Conservation (phyloP, 2,113 vertebrate species). For the Crocuta crocuta region DNA sequence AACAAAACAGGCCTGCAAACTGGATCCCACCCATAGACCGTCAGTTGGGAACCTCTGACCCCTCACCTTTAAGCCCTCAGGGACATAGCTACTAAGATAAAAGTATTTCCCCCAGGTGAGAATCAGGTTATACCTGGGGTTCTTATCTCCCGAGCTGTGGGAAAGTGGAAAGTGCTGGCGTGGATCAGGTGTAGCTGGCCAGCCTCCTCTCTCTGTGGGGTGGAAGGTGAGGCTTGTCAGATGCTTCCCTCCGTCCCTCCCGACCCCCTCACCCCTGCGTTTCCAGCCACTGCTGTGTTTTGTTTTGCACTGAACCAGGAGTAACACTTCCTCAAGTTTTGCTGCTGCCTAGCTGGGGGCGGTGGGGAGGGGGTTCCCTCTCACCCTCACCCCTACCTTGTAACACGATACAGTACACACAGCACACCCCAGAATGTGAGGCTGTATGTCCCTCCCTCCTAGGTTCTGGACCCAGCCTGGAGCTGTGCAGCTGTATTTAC, state of each 20-base stretch:
- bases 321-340: neutral
- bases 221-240: neutral
- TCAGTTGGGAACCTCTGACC: neutral
- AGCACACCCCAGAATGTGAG: neutral
- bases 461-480: neutral
- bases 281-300: neutral
- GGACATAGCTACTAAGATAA: neutral
- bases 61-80: neutral
- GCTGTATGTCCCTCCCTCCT: neutral
- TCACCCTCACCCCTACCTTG: too few species aligned
- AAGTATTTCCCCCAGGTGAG: neutral
- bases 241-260: neutral
- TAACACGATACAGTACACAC: neutral
- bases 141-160: neutral
- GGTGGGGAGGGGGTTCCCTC: neutral
- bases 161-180: neutral
- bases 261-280: fast-evolving
- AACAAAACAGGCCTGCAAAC: neutral
- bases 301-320: neutral
- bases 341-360: neutral
- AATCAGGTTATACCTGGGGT: neutral
- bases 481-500: constrained; percentile 17
- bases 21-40: neutral
- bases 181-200: neutral
- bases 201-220: neutral